A percentile compares a stretch with the other conserved stretches of the same genome.
These are phyloP conservation scores for Epinotia brunnichana DNA, from an alignment of 2,888 invertebrate species.

Conservation along the genomic window DNA sequence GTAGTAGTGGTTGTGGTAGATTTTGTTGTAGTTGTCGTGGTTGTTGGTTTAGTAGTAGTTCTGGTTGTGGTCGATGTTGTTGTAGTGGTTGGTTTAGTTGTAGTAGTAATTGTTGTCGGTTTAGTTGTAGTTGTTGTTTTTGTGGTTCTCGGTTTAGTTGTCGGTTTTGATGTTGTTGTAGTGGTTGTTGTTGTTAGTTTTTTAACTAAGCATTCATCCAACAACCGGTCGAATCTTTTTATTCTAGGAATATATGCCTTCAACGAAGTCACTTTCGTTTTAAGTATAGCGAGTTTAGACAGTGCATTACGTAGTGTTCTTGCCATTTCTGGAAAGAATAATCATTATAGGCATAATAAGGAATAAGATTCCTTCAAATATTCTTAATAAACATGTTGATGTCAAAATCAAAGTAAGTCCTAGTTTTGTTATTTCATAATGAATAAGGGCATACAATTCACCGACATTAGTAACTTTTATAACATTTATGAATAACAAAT, in stretches of 20 bases:
- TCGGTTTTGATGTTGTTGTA: neutral
- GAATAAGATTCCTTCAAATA: too few species aligned
- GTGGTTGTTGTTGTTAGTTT: slow-evolving; percentile 1
- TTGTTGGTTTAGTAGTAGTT: neutral
- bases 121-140: neutral
- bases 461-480: too few species aligned
- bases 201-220: neutral
- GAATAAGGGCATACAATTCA: too few species aligned
- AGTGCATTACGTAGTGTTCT: neutral
- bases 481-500: too few species aligned
- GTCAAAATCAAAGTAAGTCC: too few species aligned
- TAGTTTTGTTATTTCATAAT: too few species aligned
- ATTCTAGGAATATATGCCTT: slow-evolving; percentile 6
- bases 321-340: slow-evolving; percentile 8
- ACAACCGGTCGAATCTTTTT: neutral
- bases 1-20: neutral
- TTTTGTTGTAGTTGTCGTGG: neutral
- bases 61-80: neutral
- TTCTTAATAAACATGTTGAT: too few species aligned
- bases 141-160: neutral
- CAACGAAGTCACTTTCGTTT: neutral
- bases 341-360: neutral
- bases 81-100: neutral
- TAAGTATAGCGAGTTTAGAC: neutral
- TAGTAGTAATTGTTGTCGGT: neutral